Conservation (phyloP, 1,140 invertebrate species). For the Ceratosolen fusciceps region DNA sequence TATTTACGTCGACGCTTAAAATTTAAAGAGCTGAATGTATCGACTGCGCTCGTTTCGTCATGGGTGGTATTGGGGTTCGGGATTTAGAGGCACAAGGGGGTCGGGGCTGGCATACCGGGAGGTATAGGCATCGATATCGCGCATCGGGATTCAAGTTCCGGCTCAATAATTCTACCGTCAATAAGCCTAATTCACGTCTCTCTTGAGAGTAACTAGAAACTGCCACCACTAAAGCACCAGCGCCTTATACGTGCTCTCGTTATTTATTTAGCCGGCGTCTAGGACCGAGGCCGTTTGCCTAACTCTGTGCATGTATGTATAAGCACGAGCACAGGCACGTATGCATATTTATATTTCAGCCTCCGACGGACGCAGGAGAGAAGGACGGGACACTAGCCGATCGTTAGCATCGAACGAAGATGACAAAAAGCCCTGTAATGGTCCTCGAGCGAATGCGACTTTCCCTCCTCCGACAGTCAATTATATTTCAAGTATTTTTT, state of each 20-base stretch:
- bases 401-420: background rate
- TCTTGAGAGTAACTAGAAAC: conserved; percentile 15
- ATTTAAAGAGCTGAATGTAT: too few relatives aligned
- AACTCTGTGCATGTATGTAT: background rate
- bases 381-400: background rate
- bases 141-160: background rate
- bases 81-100: too few relatives aligned
- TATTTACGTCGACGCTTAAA: too few relatives aligned
- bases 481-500: background rate
- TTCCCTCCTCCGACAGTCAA: background rate
- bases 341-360: conserved; percentile 57
- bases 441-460: background rate
- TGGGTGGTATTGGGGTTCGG: too few relatives aligned
- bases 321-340: conserved; percentile 1
- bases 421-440: conserved; percentile 8
- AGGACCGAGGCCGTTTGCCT: conserved; percentile 39
- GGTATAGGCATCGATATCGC: too few relatives aligned
- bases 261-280: conserved; percentile 37
- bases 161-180: background rate
- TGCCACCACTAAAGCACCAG: too few relatives aligned
- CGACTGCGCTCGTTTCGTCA: too few relatives aligned
- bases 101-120: too few relatives aligned
- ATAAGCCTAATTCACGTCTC: conserved; percentile 47
- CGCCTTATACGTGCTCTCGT: conserved; percentile 9
- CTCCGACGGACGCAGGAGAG: conserved; percentile 27